Percentiles rank a stretch among this genome's conserved stretches.
Evolutionary conservation across 2,113 vertebrate genomes (phyloP).

Genomic region (Lepisosteus oculatus): DNA sequence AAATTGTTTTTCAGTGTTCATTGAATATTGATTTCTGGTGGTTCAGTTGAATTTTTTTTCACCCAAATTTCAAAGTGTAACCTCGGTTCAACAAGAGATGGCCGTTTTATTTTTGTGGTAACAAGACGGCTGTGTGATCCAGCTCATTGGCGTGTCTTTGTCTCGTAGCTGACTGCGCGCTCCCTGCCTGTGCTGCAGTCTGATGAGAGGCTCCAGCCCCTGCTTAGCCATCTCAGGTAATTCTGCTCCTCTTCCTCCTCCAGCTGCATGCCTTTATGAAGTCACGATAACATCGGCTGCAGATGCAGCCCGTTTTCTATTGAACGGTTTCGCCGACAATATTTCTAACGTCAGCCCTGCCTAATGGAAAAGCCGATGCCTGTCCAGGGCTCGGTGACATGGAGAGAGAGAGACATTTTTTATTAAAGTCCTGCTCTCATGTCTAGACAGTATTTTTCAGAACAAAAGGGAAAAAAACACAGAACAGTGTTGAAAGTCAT

Average conservation of each 20-base stretch:
- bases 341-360: not conserved
- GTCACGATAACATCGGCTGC: not conserved
- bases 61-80: no score
- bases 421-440: no score
- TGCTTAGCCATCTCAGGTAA: conserved; percentile 96
- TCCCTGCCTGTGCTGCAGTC: conserved; percentile 85
- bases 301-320: conserved; percentile 12
- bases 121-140: not conserved
- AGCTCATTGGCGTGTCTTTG: conserved; percentile 25
- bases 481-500: no score
- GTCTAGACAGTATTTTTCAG: no score
- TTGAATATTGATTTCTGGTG: no score
- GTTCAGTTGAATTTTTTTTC: no score
- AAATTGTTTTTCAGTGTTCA: no score
- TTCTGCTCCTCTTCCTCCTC: not conserved
- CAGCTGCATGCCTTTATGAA: no score
- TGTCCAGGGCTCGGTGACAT: no score
- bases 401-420: no score
- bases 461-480: no score
- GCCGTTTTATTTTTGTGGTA: not conserved
- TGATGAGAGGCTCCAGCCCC: conserved; percentile 93
- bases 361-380: conserved; percentile 22
- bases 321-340: not conserved
- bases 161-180: conserved; percentile 83
- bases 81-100: no score